These are phyloP conservation scores for Procambarus clarkii DNA, from an alignment of 1,140 invertebrate genomes.

Conservation along the genomic window DNA sequence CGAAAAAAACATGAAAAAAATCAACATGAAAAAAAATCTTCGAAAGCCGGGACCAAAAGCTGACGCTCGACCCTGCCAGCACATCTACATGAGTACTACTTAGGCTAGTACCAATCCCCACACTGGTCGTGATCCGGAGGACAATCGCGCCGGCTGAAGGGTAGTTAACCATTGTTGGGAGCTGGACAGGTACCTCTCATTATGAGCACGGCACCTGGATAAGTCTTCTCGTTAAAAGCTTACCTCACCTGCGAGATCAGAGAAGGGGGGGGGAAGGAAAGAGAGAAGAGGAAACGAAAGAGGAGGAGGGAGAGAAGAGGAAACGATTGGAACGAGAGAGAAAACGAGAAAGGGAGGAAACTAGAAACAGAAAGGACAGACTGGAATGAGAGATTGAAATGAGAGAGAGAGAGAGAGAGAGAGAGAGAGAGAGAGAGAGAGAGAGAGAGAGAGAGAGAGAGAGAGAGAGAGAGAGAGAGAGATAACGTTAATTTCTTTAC, in stretches of 20 bases:
- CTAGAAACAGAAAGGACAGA: neutral
- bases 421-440: neutral
- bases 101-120: too few relatives aligned
- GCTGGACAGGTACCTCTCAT: neutral
- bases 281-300: neutral
- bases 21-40: too few relatives aligned
- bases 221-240: neutral
- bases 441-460: neutral
- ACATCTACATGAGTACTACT: neutral
- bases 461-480: neutral
- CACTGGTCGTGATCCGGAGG: too few relatives aligned
- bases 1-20: too few relatives aligned
- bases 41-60: too few relatives aligned
- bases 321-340: neutral
- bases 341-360: neutral
- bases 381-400: neutral
- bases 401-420: neutral
- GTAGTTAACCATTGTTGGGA: too few relatives aligned
- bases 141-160: too few relatives aligned
- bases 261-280: neutral
- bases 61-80: neutral
- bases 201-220: neutral
- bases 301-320: neutral
- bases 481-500: neutral
- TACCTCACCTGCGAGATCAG: neutral